Base-by-base conservation (phyloP, 2,113 vertebrate species). In the Lophotis ruficrista region DNA sequence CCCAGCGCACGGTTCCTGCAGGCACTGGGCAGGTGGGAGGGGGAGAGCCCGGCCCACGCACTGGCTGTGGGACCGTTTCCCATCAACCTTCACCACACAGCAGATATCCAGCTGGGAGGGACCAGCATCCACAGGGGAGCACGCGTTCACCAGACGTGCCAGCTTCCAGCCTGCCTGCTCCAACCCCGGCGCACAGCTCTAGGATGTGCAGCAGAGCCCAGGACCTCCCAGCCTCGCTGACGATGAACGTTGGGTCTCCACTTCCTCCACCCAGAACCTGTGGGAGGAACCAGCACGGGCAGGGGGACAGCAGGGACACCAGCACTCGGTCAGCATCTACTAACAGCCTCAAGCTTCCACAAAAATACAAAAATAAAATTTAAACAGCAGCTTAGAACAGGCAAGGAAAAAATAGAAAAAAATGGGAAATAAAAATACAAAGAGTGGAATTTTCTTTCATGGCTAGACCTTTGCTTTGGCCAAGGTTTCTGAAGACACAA, bases 161-260 rank as follows among this genome's bases (percentile, higher is more conserved):
- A 62, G 31, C 53, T 72, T 35, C 31, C n/a, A 38, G 38, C 45
- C 41, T 11, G 0, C 9, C 61, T 25, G 28, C 48, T 69, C 73
- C 61, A 35, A 10, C 5, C 31, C 54, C 5, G 4, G 43, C 60
- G 51, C 56, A 12, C 45, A 16, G 45, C 60, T 50, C 3, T 6
- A 37, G 81, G 45, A 53, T 33, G 23, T 0, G 3, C 48, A 57
- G 54, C 75, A 58, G 8, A 76, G 70, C 45, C 57, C 19, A 9
- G 50, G 41, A 86, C 14, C 9, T 8, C 56, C 33, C 1, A 0
- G 2, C 25, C 27, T 38, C 13, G 7, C 23, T 33, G 6, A 0
- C 4, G 35, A 51, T 2, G 14, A 61, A 50, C 8, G 4, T 27
- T 41, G 24, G 48, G 14, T 51, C 35, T 62, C 77, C 20, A 20